Conservation (phyloP, 2,113 vertebrate genomes). For the Centrocercus urophasianus region DNA sequence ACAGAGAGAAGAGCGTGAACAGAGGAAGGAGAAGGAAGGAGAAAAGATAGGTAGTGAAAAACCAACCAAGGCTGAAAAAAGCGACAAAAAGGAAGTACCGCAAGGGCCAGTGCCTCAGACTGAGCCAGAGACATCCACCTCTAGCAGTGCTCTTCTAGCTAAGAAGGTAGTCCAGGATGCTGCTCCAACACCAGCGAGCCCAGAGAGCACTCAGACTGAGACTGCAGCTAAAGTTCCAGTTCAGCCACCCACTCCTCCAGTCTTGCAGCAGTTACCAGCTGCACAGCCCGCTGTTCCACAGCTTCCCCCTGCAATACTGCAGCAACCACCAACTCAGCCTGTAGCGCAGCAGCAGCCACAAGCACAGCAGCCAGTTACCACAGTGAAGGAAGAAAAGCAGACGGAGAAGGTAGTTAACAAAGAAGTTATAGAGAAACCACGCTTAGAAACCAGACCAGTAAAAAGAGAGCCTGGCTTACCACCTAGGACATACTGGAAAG, state of each 20-base stretch:
- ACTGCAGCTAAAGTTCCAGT: constrained; percentile 53
- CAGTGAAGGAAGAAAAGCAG: constrained; percentile 86
- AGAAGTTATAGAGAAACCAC: constrained; percentile 82
- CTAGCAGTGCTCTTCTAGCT: constrained; percentile 8
- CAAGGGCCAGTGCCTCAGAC: constrained; percentile 66
- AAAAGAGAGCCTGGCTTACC: constrained; percentile 85
- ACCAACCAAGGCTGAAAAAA: constrained; percentile 77
- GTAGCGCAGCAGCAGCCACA: constrained; percentile 45
- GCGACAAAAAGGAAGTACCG: constrained; percentile 83
- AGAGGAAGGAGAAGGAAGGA: constrained; percentile 92
- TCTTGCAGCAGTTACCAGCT: constrained; percentile 16
- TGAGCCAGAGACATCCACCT: constrained; percentile 71
- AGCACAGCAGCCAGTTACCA: neutral
- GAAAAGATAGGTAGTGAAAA: constrained; percentile 82
- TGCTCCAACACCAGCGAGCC: constrained; percentile 36
- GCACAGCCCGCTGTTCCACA: constrained; percentile 27
- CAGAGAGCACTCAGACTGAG: constrained; percentile 42
- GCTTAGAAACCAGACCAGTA: constrained; percentile 82
- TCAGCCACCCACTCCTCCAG: constrained; percentile 4
- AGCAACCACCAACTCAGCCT: neutral
- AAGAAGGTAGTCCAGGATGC: constrained; percentile 70
- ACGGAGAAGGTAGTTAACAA: constrained; percentile 81
- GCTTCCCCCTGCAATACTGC: constrained; percentile 8
- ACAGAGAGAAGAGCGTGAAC: constrained; percentile 92
- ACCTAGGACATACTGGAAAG: constrained; percentile 89